Percentiles rank a stretch among this genome's conserved stretches.
phyloP scores from a whole-genome alignment of 1,140 invertebrate genomes.

The Papilio aristodemus region DNA sequence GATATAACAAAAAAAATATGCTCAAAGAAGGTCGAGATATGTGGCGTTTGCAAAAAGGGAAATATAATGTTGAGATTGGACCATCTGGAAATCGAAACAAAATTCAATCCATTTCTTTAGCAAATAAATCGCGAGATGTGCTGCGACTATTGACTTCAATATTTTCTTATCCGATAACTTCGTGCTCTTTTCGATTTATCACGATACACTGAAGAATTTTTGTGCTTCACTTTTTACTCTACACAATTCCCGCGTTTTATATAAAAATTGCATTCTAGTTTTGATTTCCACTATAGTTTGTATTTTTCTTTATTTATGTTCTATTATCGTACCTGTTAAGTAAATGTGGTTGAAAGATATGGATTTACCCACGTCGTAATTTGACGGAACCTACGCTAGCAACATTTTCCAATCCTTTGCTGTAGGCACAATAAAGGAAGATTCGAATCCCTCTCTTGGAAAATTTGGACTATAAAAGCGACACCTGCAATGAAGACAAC shows the following conservation, averaged over 20 bases:
- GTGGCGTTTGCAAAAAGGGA: neutral
- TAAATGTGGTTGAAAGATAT: too few species aligned
- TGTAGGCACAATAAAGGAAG: too few species aligned
- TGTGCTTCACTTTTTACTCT: neutral
- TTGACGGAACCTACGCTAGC: too few species aligned
- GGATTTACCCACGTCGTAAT: too few species aligned
- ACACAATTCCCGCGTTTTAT: neutral
- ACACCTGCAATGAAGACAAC: too few species aligned
- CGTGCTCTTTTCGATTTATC: conserved; percentile 16
- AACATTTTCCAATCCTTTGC: too few species aligned
- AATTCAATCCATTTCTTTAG: conserved; percentile 24
- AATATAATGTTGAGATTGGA: neutral
- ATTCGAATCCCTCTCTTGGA: too few species aligned
- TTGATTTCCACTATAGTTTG: too few species aligned
- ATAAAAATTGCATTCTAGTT: too few species aligned
- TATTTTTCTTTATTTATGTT: too few species aligned
- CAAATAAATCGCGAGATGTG: conserved; percentile 26
- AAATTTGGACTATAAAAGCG: too few species aligned
- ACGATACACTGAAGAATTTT: conserved; percentile 7
- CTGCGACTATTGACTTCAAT: conserved; percentile 17
- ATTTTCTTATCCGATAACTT: conserved; percentile 27
- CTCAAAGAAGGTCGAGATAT: neutral
- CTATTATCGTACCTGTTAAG: too few species aligned
- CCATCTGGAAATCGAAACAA: conserved; percentile 22
- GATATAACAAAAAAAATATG: neutral